Percentiles rank a stretch among this genome's conserved stretches.
Evolutionary conservation across 2,113 vertebrate species (phyloP).

Genomic region (Chloebia gouldiae): DNA sequence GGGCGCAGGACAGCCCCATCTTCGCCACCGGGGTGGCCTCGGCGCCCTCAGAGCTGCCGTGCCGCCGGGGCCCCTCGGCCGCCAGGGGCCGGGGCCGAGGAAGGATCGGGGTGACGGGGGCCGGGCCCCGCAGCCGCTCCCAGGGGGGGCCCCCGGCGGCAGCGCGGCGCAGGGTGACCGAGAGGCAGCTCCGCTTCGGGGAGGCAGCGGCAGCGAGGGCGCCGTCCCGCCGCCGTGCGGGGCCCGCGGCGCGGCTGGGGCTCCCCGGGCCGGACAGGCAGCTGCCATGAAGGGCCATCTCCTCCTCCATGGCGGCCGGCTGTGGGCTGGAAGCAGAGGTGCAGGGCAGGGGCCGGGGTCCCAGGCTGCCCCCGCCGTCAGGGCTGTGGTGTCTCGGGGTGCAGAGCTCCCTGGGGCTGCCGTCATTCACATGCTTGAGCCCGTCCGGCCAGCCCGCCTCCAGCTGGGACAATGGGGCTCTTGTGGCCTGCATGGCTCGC

Average conservation of each 20-base stretch:
- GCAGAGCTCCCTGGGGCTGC: background rate
- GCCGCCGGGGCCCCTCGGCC: background rate
- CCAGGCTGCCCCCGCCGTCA: background rate
- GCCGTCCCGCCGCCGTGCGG: background rate
- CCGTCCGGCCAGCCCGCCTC: background rate
- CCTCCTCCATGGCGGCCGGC: conserved; percentile 8
- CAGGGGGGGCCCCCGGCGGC: background rate
- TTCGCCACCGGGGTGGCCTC: background rate
- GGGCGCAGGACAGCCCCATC: background rate
- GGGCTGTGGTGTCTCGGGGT: background rate
- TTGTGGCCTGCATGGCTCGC: background rate
- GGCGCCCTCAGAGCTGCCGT: rapidly evolving
- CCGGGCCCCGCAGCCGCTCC: background rate
- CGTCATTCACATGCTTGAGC: background rate
- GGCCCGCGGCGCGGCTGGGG: conserved; percentile 17
- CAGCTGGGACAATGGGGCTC: background rate
- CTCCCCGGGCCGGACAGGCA: background rate
- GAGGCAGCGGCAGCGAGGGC: background rate
- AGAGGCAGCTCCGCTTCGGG: conserved; percentile 46
- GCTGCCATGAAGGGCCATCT: background rate
- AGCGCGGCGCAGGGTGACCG: background rate
- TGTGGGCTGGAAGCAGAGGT: background rate
- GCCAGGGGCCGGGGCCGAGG: background rate
- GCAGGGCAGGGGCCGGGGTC: background rate
- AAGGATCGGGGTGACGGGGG: background rate